Evolutionary conservation across 2,888 invertebrate species (phyloP).

Genomic region (Apotomis turbidana): DNA sequence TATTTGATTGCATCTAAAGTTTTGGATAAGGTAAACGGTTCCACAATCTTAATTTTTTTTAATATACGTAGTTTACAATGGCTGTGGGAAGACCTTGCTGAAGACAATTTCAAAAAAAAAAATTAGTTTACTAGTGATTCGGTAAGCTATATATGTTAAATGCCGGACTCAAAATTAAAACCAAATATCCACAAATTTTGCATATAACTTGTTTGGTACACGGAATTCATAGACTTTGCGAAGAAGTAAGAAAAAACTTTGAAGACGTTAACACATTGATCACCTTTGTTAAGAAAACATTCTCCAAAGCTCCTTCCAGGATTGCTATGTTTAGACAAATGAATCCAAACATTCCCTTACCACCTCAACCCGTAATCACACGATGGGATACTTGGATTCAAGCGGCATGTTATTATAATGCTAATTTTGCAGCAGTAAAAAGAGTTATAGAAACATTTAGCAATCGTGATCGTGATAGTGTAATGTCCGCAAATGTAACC

Average conservation of each 20-base stretch:
- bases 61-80: neutral
- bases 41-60: constrained; percentile 18
- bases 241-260: constrained; percentile 13
- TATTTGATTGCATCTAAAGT: constrained; percentile 19
- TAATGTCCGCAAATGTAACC: no score
- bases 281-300: constrained; percentile 2
- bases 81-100: constrained; percentile 1
- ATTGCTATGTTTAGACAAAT: no score
- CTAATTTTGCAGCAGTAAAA: no score
- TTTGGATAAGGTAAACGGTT: constrained; percentile 16
- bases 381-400: neutral
- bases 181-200: constrained; percentile 16
- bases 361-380: no score
- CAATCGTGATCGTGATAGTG: no score
- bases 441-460: no score
- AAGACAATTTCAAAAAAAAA: constrained; percentile 7
- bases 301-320: constrained; percentile 1
- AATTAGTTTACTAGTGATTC: constrained; percentile 8
- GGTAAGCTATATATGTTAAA: constrained; percentile 14
- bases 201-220: constrained; percentile 18
- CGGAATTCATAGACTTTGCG: constrained; percentile 7
- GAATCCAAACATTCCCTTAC: no score
- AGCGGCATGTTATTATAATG: neutral
- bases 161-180: constrained; percentile 11
- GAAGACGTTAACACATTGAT: constrained; percentile 3